Percentiles rank a stretch among this genome's conserved stretches.
Conservation (phyloP, 1,140 invertebrate genomes). For the Caenorhabditis inopinata region DNA sequence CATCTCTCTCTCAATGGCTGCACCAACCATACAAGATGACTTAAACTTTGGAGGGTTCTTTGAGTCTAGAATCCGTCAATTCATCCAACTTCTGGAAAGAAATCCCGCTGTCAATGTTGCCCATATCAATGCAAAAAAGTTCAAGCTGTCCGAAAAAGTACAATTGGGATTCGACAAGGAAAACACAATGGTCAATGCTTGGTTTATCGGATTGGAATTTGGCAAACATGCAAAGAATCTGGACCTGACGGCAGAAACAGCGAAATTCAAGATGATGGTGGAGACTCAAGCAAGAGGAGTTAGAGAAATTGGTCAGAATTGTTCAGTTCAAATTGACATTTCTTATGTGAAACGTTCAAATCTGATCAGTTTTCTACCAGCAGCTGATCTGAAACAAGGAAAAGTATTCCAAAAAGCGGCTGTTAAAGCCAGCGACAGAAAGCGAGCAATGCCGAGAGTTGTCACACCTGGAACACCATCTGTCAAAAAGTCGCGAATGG, state of each 20-base stretch:
- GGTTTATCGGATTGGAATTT: neutral
- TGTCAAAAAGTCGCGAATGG: too few species aligned
- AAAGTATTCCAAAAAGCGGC: neutral
- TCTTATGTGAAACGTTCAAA: neutral
- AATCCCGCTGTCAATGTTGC: constrained; percentile 86
- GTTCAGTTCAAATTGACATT: neutral
- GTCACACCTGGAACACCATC: too few species aligned
- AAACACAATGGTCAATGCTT: neutral
- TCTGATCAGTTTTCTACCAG: neutral
- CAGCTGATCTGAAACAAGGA: neutral
- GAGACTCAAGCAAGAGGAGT: neutral
- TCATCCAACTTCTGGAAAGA: constrained; percentile 88
- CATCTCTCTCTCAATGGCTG: constrained; percentile 51
- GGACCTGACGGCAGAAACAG: neutral
- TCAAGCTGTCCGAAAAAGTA: constrained; percentile 66
- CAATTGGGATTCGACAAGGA: too few species aligned
- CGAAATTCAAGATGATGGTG: neutral
- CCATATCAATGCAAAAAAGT: constrained; percentile 90
- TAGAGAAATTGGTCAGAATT: neutral
- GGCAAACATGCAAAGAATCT: neutral
- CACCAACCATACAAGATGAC: constrained; percentile 55
- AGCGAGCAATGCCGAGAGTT: too few species aligned
- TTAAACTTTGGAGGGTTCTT: constrained; percentile 77
- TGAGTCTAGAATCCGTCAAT: constrained; percentile 89
- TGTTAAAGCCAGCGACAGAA: too few species aligned